These are phyloP conservation scores for Reinhardtius hippoglossoides DNA, from an alignment of 2,113 vertebrate species.

Conservation along the genomic window DNA sequence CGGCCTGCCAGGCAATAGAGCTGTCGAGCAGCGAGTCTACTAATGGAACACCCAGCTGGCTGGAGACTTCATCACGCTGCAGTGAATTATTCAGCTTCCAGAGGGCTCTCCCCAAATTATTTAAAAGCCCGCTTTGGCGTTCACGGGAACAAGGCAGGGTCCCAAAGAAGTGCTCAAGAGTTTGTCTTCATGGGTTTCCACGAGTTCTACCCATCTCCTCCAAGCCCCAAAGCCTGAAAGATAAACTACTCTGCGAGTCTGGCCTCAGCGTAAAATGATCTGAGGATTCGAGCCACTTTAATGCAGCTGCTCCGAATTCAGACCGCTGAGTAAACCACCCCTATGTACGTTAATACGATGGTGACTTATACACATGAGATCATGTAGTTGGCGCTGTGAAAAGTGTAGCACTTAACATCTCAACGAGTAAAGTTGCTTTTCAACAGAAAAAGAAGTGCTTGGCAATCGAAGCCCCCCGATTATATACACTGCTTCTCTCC, in stretches of 20 bases:
- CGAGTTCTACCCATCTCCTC: conserved; percentile 31
- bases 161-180: conserved; percentile 47
- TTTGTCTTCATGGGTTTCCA: conserved; percentile 46
- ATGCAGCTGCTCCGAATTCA: conserved; percentile 26
- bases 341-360: conserved; percentile 7
- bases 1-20: conserved; percentile 60
- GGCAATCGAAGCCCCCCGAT: not conserved
- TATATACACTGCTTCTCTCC: not conserved
- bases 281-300: conserved; percentile 25
- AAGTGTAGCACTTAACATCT: not conserved
- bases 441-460: not conserved
- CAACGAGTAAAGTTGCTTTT: not conserved
- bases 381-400: not conserved
- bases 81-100: conserved; percentile 84
- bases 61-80: conserved; percentile 75
- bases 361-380: conserved; percentile 18
- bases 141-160: conserved; percentile 32
- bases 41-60: conserved; percentile 81
- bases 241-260: conserved; percentile 30
- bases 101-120: conserved; percentile 80
- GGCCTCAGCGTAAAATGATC: conserved; percentile 29
- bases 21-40: conserved; percentile 64
- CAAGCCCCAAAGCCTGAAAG: conserved; percentile 26
- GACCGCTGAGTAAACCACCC: conserved; percentile 31
- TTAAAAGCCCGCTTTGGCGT: conserved; percentile 71